These are phyloP conservation scores for Prorops nasuta DNA, from an alignment of 1,140 invertebrate species.

Conservation along the genomic window DNA sequence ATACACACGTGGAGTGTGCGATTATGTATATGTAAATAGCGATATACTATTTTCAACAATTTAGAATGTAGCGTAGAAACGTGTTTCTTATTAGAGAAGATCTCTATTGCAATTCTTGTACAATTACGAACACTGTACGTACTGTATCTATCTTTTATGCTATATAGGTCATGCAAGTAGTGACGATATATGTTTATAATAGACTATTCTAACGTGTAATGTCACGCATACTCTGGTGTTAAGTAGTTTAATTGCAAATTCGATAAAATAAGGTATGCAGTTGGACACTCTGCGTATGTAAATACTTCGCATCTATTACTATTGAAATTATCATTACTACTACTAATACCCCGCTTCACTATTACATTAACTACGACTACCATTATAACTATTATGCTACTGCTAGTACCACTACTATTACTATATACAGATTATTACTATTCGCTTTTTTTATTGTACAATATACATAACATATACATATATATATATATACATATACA, in stretches of 20 bases:
- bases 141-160: slow-evolving; percentile 35
- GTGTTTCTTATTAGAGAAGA: slow-evolving; percentile 11
- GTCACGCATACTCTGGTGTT: slow-evolving; percentile 19
- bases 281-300: slow-evolving; percentile 17
- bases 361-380: slow-evolving; percentile 15
- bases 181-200: slow-evolving; percentile 26
- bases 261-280: slow-evolving; percentile 17
- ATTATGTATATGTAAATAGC: slow-evolving; percentile 32
- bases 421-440: slow-evolving; percentile 30
- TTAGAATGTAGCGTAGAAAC: background rate
- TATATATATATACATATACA: slow-evolving; percentile 1
- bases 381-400: slow-evolving; percentile 17
- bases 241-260: slow-evolving; percentile 24
- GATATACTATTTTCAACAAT: slow-evolving; percentile 32
- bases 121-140: slow-evolving; percentile 29
- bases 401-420: slow-evolving; percentile 16
- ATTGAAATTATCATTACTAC: slow-evolving; percentile 16
- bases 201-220: slow-evolving; percentile 15
- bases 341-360: slow-evolving; percentile 15
- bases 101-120: slow-evolving; percentile 12
- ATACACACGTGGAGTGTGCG: slow-evolving; percentile 9
- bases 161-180: slow-evolving; percentile 32
- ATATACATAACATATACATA: slow-evolving; percentile 20
- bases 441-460: slow-evolving; percentile 48
- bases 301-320: slow-evolving; percentile 12